Evolutionary conservation across 2,888 invertebrate species (phyloP).

Genomic region (Actias luna): DNA sequence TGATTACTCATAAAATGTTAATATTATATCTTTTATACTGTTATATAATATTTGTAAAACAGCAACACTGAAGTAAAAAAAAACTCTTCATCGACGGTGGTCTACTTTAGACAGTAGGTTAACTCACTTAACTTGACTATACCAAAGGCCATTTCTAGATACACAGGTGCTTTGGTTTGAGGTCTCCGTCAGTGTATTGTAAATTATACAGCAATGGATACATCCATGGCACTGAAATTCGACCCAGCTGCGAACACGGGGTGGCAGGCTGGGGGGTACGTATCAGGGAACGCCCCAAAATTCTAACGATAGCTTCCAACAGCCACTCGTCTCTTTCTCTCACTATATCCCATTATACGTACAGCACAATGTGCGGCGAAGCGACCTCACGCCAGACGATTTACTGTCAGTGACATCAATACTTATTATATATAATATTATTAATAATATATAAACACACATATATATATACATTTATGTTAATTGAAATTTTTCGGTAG

Average conservation of each 20-base stretch:
- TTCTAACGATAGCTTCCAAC: slow-evolving; percentile 38
- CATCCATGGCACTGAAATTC: not conserved
- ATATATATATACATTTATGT: not conserved
- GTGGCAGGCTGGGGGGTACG: slow-evolving; percentile 29
- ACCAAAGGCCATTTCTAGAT: not conserved
- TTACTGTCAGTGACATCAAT: slow-evolving; percentile 32
- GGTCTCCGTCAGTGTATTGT: not conserved
- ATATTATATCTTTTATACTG: not conserved
- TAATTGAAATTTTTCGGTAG: not conserved
- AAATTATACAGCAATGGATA: not conserved
- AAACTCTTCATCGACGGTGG: not conserved
- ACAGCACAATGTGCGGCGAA: slow-evolving; percentile 47
- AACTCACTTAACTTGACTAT: not conserved
- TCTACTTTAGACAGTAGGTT: not conserved
- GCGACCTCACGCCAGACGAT: slow-evolving; percentile 44
- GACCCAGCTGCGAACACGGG: not conserved
- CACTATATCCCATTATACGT: slow-evolving; percentile 42
- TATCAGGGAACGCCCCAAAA: slow-evolving; percentile 61
- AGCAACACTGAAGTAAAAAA: not conserved
- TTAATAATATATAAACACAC: not conserved
- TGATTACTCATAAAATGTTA: not conserved
- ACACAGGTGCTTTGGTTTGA: not conserved
- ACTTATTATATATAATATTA: not conserved
- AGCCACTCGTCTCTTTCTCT: slow-evolving; percentile 63
- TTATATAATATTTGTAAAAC: not conserved